Conservation (phyloP, 1,140 invertebrate genomes). For the Chlorops oryzae region DNA sequence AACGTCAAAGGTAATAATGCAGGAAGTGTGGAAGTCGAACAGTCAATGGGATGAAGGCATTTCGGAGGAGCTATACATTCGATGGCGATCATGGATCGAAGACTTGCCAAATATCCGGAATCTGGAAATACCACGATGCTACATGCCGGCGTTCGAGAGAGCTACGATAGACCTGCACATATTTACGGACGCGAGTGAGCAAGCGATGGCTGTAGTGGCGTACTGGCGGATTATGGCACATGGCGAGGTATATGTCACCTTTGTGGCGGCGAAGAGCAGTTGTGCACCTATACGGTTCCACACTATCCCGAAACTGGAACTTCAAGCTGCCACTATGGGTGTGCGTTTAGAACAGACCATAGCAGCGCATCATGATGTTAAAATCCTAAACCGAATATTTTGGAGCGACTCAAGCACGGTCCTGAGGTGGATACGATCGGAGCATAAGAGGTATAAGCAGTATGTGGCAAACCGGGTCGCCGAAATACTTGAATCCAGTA, state of each 20-base stretch:
- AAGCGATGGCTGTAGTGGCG: constrained; percentile 27
- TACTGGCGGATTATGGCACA: constrained; percentile 17
- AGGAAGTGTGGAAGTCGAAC: constrained; percentile 34
- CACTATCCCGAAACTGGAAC: constrained; percentile 26
- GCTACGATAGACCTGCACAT: constrained; percentile 13
- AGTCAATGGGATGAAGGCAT: constrained; percentile 41
- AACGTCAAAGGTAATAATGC: constrained; percentile 41
- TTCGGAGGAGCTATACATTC: background rate
- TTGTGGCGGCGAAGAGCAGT: constrained; percentile 20
- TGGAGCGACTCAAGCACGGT: background rate
- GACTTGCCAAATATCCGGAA: background rate
- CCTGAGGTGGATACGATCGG: background rate
- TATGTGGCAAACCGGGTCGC: constrained; percentile 29
- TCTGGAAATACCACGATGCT: background rate
- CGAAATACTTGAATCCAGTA: constrained; percentile 15
- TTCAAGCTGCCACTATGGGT: constrained; percentile 25
- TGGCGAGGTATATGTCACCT: background rate
- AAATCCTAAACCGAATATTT: background rate
- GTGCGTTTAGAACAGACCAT: constrained; percentile 13
- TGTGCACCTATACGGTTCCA: constrained; percentile 21
- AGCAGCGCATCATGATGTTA: background rate
- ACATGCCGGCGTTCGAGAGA: background rate
- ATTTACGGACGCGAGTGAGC: constrained; percentile 24
- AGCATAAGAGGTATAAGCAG: background rate
- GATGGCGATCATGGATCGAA: background rate